Evolutionary conservation across 2,888 invertebrate species (phyloP).

Genomic region (Pollenia amentaria): DNA sequence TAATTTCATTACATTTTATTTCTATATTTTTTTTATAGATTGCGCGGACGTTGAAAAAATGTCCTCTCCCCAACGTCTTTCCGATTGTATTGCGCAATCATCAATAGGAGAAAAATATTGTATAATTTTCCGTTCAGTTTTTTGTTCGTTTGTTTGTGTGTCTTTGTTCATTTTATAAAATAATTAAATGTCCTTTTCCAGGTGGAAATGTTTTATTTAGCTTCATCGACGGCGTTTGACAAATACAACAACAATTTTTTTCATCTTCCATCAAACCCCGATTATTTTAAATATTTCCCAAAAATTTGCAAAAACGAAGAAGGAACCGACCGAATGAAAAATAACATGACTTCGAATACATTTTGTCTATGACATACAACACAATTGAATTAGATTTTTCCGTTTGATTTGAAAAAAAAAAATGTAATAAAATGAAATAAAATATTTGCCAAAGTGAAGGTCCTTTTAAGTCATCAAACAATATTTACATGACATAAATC

Average conservation of each 20-base stretch:
- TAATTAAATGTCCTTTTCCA: constrained; percentile 67
- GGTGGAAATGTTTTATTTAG: constrained; percentile 44
- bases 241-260: background rate
- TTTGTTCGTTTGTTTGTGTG: constrained; percentile 4
- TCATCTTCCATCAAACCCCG: constrained; percentile 18
- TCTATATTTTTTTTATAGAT: constrained; percentile 47
- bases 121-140: background rate
- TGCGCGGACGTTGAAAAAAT: constrained; percentile 36
- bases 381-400: constrained; percentile 71
- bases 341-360: background rate
- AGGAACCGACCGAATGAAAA: constrained; percentile 1
- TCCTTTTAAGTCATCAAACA: background rate
- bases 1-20: constrained; percentile 71
- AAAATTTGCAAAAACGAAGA: constrained; percentile 36
- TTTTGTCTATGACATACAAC: constrained; percentile 37
- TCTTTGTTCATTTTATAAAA: constrained; percentile 34
- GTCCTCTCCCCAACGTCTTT: constrained; percentile 20
- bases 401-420: constrained; percentile 50
- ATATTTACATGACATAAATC: background rate
- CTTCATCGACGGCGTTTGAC: background rate
- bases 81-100: constrained; percentile 46
- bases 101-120: constrained; percentile 19
- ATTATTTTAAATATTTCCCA: constrained; percentile 7
- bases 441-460: constrained; percentile 2
- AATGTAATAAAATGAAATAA: constrained; percentile 1